Base-by-base conservation (phyloP, 2,888 invertebrate species). In the Pachliopta kotzebuea region DNA sequence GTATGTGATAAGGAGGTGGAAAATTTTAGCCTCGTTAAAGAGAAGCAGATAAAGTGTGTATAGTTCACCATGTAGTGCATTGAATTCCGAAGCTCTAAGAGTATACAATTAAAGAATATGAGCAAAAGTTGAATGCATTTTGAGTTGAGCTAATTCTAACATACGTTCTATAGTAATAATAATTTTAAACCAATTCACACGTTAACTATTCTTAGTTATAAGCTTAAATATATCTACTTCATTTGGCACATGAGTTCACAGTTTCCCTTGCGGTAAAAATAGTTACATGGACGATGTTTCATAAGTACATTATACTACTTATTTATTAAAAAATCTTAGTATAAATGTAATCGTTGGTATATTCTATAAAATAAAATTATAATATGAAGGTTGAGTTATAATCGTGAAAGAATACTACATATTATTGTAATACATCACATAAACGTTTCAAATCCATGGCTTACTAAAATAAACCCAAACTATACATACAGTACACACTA, bases 181-280 rank as follows among this genome's bases (percentile, higher is more conserved):
- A 11, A 52, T 23, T 21, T 52, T 21, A 56, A 21, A 56, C 21
- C 11, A n/a, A 9, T 24, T 56, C 20, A 42, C 20, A 31, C 23
- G 14, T 31, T 21, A 23, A 58, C 31, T 62, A 24, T 52, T 52
- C 42, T 26, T 56, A 60, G 37, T 42, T 45, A 45, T 23, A 49
- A 53, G 21, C 45, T 57, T 53, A 56, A 56, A 23, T 62, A 59
- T 62, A 66, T 63, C 69, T 73, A 76, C 72, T 77, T 73, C 66
- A 68, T 84, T 86, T 86, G 85, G 85, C 85, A 85, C 85, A 74
- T 81, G 67, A 76, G 81, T 81, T 81, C 84, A 80, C 81, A 76
- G 73, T 76, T 70, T 72, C 73, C 76, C 77, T 75, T 70, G 65
- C 63, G 69, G 68, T 69, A 62, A 70, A 56, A 37, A 31, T 52